Conservation (phyloP, 2,113 vertebrate species). For the Platysteira castanea region DNA sequence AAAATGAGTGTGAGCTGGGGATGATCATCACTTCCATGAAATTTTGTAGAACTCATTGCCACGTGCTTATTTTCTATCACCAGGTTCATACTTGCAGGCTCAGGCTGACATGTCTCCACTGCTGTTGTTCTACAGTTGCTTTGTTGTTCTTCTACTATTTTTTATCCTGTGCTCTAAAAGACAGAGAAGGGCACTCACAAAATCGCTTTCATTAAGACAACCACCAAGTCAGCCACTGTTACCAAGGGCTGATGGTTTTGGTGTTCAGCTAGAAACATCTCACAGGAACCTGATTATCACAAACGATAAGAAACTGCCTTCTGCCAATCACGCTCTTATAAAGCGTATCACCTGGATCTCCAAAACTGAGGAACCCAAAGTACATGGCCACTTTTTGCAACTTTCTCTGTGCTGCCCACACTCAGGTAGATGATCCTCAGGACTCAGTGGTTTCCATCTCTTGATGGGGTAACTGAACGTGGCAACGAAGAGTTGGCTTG, state of each 20-base stretch:
- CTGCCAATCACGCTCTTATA: background rate
- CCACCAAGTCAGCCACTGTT: background rate
- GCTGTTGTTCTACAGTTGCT: conserved; percentile 26
- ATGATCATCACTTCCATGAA: conserved; percentile 27
- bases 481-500: background rate
- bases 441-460: background rate
- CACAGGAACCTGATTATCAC: background rate
- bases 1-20: conserved; percentile 59
- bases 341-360: background rate
- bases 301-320: background rate
- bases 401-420: background rate
- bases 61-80: conserved; percentile 34
- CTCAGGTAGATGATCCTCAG: background rate
- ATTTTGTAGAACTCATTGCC: conserved; percentile 22
- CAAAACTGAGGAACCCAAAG: background rate
- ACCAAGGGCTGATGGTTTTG: background rate
- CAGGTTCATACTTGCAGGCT: conserved; percentile 32
- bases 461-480: background rate
- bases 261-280: background rate
- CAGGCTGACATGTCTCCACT: conserved; percentile 38
- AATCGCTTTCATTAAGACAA: conserved; percentile 2
- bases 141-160: conserved; percentile 24
- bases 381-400: background rate
- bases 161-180: background rate
- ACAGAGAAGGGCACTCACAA: background rate